Evolutionary conservation across 2,888 invertebrate species (phyloP).

Genomic region (Parochlus steinenii): DNA sequence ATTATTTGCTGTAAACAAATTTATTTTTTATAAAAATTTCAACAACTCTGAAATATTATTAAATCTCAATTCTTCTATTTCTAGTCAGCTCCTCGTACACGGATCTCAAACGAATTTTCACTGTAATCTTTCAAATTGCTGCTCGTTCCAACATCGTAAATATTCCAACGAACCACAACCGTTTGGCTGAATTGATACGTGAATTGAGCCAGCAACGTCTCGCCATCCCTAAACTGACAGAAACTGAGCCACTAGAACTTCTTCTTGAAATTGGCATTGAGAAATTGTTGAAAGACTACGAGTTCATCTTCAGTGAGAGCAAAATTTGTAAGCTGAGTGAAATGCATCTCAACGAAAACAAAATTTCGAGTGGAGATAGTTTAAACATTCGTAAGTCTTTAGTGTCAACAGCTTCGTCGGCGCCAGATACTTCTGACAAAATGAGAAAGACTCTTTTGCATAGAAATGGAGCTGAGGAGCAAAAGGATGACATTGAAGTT

Average conservation of each 20-base stretch:
- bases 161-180: slow-evolving; percentile 27
- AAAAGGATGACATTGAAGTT: slow-evolving; percentile 15
- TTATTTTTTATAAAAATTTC: slow-evolving; percentile 6
- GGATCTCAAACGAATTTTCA: slow-evolving; percentile 7
- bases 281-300: slow-evolving; percentile 28
- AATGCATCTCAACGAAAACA: slow-evolving; percentile 15
- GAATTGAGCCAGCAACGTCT: slow-evolving; percentile 27
- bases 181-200: slow-evolving; percentile 28
- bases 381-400: slow-evolving; percentile 25
- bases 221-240: slow-evolving; percentile 27
- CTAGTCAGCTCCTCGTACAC: too few species aligned
- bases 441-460: slow-evolving; percentile 4
- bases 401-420: slow-evolving; percentile 24
- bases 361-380: slow-evolving; percentile 8
- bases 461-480: background rate
- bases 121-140: slow-evolving; percentile 10
- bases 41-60: background rate
- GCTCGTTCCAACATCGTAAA: slow-evolving; percentile 18
- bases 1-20: background rate
- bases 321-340: slow-evolving; percentile 24
- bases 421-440: slow-evolving; percentile 17
- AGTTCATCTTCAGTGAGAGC: slow-evolving; percentile 27
- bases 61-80: slow-evolving; percentile 15
- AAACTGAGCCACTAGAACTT: slow-evolving; percentile 27
- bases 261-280: slow-evolving; percentile 30